Conservation (phyloP, 2,113 vertebrate genomes). For the Platichthys stellatus region DNA sequence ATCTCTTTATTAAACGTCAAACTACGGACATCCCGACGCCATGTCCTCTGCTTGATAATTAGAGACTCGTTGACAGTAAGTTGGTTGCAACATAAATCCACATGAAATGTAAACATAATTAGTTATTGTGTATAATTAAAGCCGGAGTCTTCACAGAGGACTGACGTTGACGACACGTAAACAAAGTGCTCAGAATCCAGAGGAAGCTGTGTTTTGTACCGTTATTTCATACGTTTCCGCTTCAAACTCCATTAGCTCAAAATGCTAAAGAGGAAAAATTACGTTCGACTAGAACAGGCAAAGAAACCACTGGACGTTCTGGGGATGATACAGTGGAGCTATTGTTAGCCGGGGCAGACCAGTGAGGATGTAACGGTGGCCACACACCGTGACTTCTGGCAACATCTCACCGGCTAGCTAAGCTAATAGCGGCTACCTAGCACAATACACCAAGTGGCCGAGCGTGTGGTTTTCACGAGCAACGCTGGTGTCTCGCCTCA, state of each 20-base stretch:
- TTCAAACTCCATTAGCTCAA: neutral
- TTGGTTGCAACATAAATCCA: no score
- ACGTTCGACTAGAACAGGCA: neutral
- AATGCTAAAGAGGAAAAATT: rapidly evolving
- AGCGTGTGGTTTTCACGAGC: rapidly evolving
- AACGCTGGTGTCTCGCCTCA: rapidly evolving
- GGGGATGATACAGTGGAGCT: neutral
- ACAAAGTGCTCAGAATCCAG: neutral
- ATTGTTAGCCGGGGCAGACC: neutral
- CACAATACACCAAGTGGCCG: slow-evolving; percentile 14
- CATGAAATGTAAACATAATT: no score
- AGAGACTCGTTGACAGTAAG: no score
- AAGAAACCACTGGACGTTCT: neutral
- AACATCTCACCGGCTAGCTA: slow-evolving; percentile 32
- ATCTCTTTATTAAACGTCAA: no score
- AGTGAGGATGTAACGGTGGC: neutral
- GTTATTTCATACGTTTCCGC: neutral
- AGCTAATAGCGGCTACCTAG: slow-evolving; percentile 2
- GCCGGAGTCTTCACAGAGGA: no score
- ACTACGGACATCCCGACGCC: no score
- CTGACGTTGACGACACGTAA: no score
- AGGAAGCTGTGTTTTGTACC: neutral
- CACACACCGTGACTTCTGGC: slow-evolving; percentile 48
- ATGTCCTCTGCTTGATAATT: no score
- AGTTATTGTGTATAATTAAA: no score